Evolutionary conservation across 2,888 invertebrate species (phyloP), one percentile per base, ranked within the genome.

Genomic region (Aphidius colemani): DNA sequence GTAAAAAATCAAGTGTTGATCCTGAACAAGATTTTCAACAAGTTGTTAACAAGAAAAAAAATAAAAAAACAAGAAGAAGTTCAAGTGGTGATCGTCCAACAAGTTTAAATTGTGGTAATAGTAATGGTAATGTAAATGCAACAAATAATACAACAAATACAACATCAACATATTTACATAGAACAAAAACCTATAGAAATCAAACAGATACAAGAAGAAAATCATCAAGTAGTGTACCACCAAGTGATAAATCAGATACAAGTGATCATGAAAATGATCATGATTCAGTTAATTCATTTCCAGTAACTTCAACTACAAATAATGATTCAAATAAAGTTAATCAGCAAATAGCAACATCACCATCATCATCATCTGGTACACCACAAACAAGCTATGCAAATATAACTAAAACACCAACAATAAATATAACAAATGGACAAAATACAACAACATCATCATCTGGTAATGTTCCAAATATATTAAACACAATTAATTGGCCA

Each of bases 201-300:
- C 77, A 79, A 46, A 78, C 81, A 3, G 83, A 84, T 57, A 75
- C 80, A 11, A 84, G 88, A 70, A 85, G 89, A 72, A 90, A 88
- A 83, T 90, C 89, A n/a, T 90, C 92, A 30, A 88, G 89, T 67
- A 90, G 90, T 59, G 88, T 90, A 84, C 93, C 94, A 61, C 92
- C 92, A 67, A 83, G 83, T 74, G 94, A 94, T 76, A 92, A 93
- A 83, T 91, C 91, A 68, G 93, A 92, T 80, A 93, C 93, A 72
- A 92, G 91, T 78, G 92, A 92, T 82, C 86, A 90, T 75, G 94
- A 94, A 72, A 92, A 91, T 78, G 92, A 92, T 82, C 86, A 90
- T 75, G 94, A 94, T 78, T 93, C 93, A 11, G 92, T 93, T 71
- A 93, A 93, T 84, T 94, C 94, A 71, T 85, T 93, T 76, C 93